phyloP scores from a whole-genome alignment of 2,888 invertebrate genomes.

The Agelastica alni region DNA sequence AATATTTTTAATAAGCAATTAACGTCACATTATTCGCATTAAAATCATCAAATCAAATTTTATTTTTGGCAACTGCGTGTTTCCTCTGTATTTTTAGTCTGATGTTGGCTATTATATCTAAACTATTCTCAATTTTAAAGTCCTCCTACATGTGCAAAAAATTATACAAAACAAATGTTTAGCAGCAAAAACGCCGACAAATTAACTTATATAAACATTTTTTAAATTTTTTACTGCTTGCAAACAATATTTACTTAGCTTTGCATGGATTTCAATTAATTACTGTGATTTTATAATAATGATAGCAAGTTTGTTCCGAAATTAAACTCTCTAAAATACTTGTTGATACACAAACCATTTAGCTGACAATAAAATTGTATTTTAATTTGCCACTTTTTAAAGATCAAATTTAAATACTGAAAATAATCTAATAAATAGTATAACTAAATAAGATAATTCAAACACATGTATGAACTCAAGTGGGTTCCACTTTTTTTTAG shows the following conservation, averaged over 20 bases:
- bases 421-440: background rate
- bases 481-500: background rate
- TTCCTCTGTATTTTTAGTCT: constrained; percentile 35
- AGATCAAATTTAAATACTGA: too few relatives aligned
- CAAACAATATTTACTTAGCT: too few relatives aligned
- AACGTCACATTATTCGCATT: constrained; percentile 9
- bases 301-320: background rate
- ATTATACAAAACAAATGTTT: background rate
- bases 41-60: constrained; percentile 20
- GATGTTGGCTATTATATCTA: constrained; percentile 37
- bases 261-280: too few relatives aligned
- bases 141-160: constrained; percentile 37
- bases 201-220: background rate
- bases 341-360: too few relatives aligned
- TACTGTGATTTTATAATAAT: too few relatives aligned
- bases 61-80: constrained; percentile 36
- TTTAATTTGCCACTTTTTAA: too few relatives aligned
- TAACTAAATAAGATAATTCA: background rate
- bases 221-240: constrained; percentile 2
- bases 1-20: constrained; percentile 2
- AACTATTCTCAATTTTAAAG: constrained; percentile 41
- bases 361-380: too few relatives aligned
- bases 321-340: too few relatives aligned
- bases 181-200: background rate
- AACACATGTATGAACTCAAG: background rate